Evolutionary conservation across 2,797 vertebrate species (phyloP), one percentile per base, ranked within the genome.

Genomic region (Halcyon badia): DNA sequence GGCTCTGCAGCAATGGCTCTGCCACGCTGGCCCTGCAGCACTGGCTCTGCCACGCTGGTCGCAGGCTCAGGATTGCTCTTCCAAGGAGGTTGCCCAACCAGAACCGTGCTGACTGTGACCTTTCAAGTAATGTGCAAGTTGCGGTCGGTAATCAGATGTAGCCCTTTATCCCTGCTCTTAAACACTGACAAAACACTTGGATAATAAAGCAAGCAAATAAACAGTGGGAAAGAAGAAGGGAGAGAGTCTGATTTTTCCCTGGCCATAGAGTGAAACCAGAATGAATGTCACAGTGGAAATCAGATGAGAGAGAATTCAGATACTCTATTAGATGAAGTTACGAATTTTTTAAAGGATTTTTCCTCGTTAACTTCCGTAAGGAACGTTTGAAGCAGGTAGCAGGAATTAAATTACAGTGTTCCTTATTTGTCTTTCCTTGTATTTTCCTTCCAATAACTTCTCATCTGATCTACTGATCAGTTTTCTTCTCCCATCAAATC

Each of bases 51-150:
- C n/a, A n/a, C n/a, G n/a, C n/a, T n/a, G n/a, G n/a, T 25, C 48
- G 13, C 13, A 25, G 22, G 39, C 58, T 61, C 35, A 18, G 17
- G 20, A 18, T 33, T 13, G 31, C 20, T 33, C 10, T 37, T 11
- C 6, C 19, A 1, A 14, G 70, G 42, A 12, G 30, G 30, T 10
- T 31, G 37, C 54, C 26, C 41, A 4, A 2, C 20, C 6, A 1
- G 21, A 9, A 25, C 24, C 4, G 22, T 28, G 35, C 37, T 58
- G 60, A 19, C 46, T 2, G 35, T 2, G 35, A 6, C 30, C 28
- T 11, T 4, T 4, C 30, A 2, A 62, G 48, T 1, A 35, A 11
- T 3, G 20, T 1, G 16, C 39, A 4, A 13, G 2, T 1, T 1
- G 33, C 7, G 26, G 18, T 5, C 4, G 3, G 2, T 31, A 31